Evolutionary conservation across 1,140 invertebrate genomes (phyloP), one percentile per base, ranked within the genome.

Genomic region (Bombus turneri): DNA sequence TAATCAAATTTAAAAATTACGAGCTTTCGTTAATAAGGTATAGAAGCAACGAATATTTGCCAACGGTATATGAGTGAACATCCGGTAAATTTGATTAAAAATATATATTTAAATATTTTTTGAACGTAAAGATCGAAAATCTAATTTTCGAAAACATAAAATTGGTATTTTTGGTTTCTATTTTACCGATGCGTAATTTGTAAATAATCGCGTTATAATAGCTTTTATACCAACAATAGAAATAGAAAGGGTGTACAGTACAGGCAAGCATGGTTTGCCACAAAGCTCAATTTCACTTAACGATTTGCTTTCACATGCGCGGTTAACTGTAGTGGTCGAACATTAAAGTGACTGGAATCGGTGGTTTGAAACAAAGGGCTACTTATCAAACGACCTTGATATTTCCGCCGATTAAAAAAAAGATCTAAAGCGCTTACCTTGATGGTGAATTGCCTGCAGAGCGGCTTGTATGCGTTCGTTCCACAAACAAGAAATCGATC

Each of bases 401-500:
- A 43, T 77, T 66, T 41, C 57, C 34, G 22, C 5, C 66, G 39
- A 43, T 66, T 62, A 62, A 59, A 75, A 69, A 47, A 25, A 9
- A 59, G 22, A 34, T n/a, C 12, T 57, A 68, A 43, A 72, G 43
- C 34, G 91, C 95, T 95, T 94, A 96, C 96, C 94, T 95, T 94
- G 83, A 96, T 93, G 34, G 94, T 92, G 92, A 98, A 98, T 90
- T 97, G 96, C 77, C 98, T 96, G 95, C 99, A 99, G 76, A 97
- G 96, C 3, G 99, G 99, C 93, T 99, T 99, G 95, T 98, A 99
- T 12, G 99, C 98, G 95, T 99, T 99, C 43, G 99, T 99, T 34
- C 99, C 99, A 95, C 99, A 99, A 69, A 99, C 97, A 77, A 99
- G 95, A 41, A 99, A 96, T 85, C 97, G 96, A 18, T 97, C 97